phyloP scores from a whole-genome alignment of 1,140 invertebrate species.

The Phenacoccus solenopsis region DNA sequence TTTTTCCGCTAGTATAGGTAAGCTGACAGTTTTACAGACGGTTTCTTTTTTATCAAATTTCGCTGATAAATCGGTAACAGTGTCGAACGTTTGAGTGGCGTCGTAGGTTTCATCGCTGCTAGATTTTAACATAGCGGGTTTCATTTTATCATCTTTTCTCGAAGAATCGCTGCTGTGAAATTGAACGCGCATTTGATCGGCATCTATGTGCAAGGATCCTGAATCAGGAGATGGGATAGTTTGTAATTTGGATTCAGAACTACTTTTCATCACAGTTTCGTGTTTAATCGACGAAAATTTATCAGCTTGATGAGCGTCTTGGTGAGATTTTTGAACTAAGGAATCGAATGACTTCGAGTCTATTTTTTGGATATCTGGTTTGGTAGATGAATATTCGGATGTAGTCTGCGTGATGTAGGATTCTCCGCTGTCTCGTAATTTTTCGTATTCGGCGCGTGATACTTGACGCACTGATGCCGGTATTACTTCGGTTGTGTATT shows the following conservation, averaged over 20 bases:
- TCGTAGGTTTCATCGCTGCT: background rate
- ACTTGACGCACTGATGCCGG: background rate
- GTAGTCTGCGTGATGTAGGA: background rate
- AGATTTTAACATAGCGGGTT: background rate
- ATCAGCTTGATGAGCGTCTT: no score
- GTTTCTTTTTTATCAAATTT: background rate
- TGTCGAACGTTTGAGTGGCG: background rate
- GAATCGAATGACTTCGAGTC: no score
- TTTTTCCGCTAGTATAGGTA: background rate
- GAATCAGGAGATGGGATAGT: background rate
- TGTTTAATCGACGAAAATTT: no score
- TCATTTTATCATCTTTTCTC: background rate
- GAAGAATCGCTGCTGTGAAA: background rate
- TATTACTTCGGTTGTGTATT: background rate
- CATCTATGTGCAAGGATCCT: background rate
- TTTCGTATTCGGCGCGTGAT: background rate
- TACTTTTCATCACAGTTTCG: no score
- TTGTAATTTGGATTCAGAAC: no score
- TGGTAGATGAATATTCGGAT: background rate
- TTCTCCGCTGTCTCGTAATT: background rate
- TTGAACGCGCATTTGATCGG: background rate
- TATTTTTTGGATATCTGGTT: background rate
- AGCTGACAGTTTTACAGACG: background rate
- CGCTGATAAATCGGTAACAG: background rate
- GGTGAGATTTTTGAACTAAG: no score